Base-by-base conservation (phyloP, 2,113 vertebrate species). In the Ivindomyrus marchei region DNA sequence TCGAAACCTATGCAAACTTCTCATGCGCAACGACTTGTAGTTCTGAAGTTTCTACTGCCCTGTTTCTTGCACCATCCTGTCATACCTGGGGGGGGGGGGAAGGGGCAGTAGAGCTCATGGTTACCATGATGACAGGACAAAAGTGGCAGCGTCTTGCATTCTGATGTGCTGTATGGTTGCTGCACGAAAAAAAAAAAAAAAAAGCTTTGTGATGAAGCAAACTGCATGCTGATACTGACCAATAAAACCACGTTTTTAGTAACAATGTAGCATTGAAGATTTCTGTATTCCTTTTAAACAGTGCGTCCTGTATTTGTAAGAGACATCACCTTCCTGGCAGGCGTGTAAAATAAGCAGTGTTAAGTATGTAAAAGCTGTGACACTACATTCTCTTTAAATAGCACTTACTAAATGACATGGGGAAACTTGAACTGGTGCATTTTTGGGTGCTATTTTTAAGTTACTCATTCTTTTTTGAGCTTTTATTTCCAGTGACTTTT, bases 1-100 rank as follows among this genome's bases (percentile, higher is more conserved):
- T 87, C 49, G 10, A 85, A 91, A 89, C 74, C 93, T 94, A 92
- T 92, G 93, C 92, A 94, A 91, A 91, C 86, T 66, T 80, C 89
- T n/a, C 74, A 70, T 85, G 88, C 83, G 87, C 89, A n/a, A 46
- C 8, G 19, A 56, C 47, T 56, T 42, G 31, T 49, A 49, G 39
- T 85, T 27, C 45, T 39, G 17, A 77, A 21, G 88, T 31, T 56
- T 56, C 49, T 87, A 5, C 85, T 56, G 31, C 85, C n/a, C n/a
- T 36, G 8, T 17, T 87, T 50, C 50, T 56, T 39, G 50, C 17
- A 0, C 5, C 27, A 24, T 53, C 27, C 85, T 19, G 27, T 36
- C 49, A 36, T 89, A 89, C n/a, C 45, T 83, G 31, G 47, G 49
- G 39, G 74, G 49, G 31, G 31, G 39, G 74, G 49, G 31, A 0